phyloP scores from a whole-genome alignment of 2,888 invertebrate species.

The Chesias legatella region DNA sequence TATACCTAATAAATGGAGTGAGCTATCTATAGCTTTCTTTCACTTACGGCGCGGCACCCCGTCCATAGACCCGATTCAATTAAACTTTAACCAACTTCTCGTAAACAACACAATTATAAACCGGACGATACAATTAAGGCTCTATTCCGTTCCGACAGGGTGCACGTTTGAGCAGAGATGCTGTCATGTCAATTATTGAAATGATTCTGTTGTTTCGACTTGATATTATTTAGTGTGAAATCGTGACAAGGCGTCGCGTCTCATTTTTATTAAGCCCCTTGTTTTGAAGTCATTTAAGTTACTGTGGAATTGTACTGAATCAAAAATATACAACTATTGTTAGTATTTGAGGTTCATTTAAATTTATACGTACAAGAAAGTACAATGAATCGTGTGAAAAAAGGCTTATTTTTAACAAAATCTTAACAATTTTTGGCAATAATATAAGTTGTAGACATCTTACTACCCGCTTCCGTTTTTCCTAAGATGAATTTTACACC shows the following conservation, averaged over 20 bases:
- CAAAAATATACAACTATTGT: too few relatives aligned
- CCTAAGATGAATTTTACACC: too few relatives aligned
- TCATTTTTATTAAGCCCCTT: constrained; percentile 14
- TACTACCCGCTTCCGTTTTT: too few relatives aligned
- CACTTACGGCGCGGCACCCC: constrained; percentile 5
- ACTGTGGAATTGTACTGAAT: too few relatives aligned
- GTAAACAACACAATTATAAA: constrained; percentile 73
- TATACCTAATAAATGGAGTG: constrained; percentile 2
- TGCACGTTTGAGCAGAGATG: constrained; percentile 16
- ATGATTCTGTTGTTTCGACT: constrained; percentile 56
- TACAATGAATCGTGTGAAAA: too few relatives aligned
- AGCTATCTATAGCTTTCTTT: constrained; percentile 11
- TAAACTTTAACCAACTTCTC: constrained; percentile 74
- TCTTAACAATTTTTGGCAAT: too few relatives aligned
- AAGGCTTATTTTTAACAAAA: too few relatives aligned
- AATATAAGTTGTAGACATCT: too few relatives aligned
- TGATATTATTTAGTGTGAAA: constrained; percentile 40
- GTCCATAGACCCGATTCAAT: constrained; percentile 62
- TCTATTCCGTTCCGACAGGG: constrained; percentile 30
- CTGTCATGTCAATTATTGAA: constrained; percentile 51
- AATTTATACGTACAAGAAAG: too few relatives aligned
- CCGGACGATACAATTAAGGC: constrained; percentile 41
- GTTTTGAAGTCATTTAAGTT: too few relatives aligned
- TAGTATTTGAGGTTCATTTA: too few relatives aligned
- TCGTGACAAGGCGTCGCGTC: constrained; percentile 22